Evolutionary conservation across 37 sponge, comb jelly and placozoan genomes (phyloP), one percentile per base, ranked within the genome.

Genomic region (Aplysina aerophoba): DNA sequence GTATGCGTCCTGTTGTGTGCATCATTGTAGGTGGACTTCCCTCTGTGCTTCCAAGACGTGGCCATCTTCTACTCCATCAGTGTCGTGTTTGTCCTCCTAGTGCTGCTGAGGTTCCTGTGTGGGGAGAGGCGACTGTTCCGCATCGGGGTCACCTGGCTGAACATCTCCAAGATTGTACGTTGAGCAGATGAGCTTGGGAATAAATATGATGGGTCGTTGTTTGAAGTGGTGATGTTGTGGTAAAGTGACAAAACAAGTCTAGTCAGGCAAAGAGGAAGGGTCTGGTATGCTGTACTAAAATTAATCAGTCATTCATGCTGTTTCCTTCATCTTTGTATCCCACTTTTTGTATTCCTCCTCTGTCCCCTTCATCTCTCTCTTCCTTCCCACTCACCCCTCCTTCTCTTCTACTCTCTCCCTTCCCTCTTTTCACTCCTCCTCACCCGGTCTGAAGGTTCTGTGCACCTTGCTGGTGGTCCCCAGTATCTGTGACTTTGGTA

Each of bases 21-120:
- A 35, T 27, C 28, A 31, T 5, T 71, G 28, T 33, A 86, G 55
- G 85, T 91, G 66, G 97, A 97, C 84, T 60, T 97, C 20, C 36
- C 95, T 30, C 87, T 89, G 69, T 97, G 97, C 57, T 97, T 97
- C 79, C 83, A 92, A 40, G 97, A 97, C 83, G 93, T 93, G 27
- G 88, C 87, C 50, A 57, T 97, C 41, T 85, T 94, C 53, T 89
- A 85, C 54, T 83, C 73, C 15, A 68, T 95, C 36, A 86, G 90
- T 56, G 55, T 85, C 15, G 41, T 85, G 20, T 84, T 91, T 87
- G 89, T 85, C 79, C 3, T 89, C 11, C 67, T 85, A 3, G 90
- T 87, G 55, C 72, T 69, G 4, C 2, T 87, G 55, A 54, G 77
- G 62, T 77, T 93, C 59, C 15, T 84, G 15, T 59, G 54, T 20